phyloP scores from a whole-genome alignment of 2,888 invertebrate species.

The Myathropa florea region DNA sequence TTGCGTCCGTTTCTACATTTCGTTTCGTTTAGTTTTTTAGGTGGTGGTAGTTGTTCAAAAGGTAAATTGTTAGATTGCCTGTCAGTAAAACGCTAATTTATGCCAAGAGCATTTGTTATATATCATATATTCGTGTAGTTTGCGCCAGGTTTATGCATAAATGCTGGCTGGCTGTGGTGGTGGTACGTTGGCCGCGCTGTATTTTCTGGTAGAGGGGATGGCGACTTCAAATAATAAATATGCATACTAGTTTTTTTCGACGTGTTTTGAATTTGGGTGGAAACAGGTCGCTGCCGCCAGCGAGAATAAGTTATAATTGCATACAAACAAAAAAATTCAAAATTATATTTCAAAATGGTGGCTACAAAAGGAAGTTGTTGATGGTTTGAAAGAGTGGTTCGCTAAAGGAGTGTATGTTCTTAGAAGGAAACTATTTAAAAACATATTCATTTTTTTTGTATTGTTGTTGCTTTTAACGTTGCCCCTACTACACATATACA shows the following conservation, averaged over 20 bases:
- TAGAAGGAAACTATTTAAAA: slow-evolving; percentile 65
- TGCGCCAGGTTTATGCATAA: slow-evolving; percentile 39
- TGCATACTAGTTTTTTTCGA: slow-evolving; percentile 53
- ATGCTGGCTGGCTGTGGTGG: not conserved
- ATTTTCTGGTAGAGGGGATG: slow-evolving; percentile 50
- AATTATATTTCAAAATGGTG: slow-evolving; percentile 68
- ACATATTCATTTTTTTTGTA: slow-evolving; percentile 15
- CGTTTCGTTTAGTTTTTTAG: slow-evolving; percentile 62
- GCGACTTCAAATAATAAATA: slow-evolving; percentile 66
- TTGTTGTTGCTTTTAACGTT: slow-evolving; percentile 8
- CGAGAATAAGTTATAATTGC: slow-evolving; percentile 66
- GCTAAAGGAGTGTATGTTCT: slow-evolving; percentile 63
- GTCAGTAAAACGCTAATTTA: slow-evolving; percentile 71
- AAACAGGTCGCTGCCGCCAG: slow-evolving; percentile 62
- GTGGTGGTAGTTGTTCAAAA: slow-evolving; percentile 66
- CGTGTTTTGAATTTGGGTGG: slow-evolving; percentile 64
- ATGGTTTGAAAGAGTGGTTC: slow-evolving; percentile 47
- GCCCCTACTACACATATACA: slow-evolving; percentile 9
- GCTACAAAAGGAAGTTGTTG: slow-evolving; percentile 64
- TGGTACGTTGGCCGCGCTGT: not conserved
- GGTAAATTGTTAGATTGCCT: slow-evolving; percentile 71
- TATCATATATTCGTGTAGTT: not conserved
- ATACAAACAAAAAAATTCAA: slow-evolving; percentile 63
- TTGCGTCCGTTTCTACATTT: slow-evolving; percentile 62
- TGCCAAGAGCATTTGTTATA: slow-evolving; percentile 65